Percentiles rank a stretch among this genome's conserved stretches.
These are phyloP conservation scores for Eristalis arbustorum DNA, from an alignment of 2,888 invertebrate genomes.

Conservation along the genomic window DNA sequence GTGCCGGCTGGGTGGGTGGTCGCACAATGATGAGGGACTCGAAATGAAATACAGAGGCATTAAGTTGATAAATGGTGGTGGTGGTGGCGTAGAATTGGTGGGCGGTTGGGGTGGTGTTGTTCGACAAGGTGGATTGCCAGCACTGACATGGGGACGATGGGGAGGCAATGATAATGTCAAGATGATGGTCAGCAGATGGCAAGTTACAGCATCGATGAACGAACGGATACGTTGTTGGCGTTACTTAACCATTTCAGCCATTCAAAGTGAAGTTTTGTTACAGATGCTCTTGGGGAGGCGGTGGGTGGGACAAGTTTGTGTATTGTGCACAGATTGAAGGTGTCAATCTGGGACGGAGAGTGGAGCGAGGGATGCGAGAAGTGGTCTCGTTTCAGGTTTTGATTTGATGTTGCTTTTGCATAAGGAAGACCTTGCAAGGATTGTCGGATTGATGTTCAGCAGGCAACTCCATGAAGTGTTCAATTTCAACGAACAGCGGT, in stretches of 20 bases:
- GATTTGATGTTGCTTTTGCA: background rate
- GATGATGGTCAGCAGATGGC: conserved; percentile 66
- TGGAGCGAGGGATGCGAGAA: background rate
- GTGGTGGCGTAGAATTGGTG: background rate
- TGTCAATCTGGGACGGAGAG: background rate
- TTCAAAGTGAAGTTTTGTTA: background rate
- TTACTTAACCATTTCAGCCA: background rate
- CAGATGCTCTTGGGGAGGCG: background rate
- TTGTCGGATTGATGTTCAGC: background rate
- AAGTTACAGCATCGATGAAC: conserved; percentile 17
- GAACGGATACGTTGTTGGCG: background rate
- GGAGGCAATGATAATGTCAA: conserved; percentile 55
- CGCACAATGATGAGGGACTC: background rate
- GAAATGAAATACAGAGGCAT: conserved; percentile 55
- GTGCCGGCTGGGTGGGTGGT: background rate
- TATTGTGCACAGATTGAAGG: background rate
- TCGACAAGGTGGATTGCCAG: background rate
- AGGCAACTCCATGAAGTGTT: background rate
- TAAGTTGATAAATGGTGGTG: conserved; percentile 61
- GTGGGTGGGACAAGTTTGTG: background rate
- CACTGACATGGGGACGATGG: conserved; percentile 7
- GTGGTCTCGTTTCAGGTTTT: background rate
- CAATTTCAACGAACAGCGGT: background rate
- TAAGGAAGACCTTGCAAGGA: background rate
- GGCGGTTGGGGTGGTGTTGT: conserved; percentile 3